Evolutionary conservation across 2,888 invertebrate genomes (phyloP).

Genomic region (Oxystoma pomonae): DNA sequence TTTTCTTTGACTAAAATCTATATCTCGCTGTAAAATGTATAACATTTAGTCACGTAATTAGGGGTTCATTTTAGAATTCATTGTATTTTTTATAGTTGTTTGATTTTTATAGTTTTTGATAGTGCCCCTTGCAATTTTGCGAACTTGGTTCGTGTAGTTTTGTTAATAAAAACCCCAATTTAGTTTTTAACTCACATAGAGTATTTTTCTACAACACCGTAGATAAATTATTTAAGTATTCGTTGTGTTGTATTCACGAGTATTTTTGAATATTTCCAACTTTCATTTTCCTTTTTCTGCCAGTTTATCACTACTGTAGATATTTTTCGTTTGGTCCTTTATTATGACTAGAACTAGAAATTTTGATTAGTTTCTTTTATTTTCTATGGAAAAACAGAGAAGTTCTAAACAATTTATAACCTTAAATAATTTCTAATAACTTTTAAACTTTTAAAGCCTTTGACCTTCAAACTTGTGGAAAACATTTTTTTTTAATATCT

Average conservation of each 20-base stretch:
- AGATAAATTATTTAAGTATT: not conserved
- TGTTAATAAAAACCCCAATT: not conserved
- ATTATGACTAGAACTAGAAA: too few species aligned
- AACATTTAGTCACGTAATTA: slow-evolving; percentile 1
- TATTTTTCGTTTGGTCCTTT: not conserved
- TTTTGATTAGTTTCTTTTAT: too few species aligned
- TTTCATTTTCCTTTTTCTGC: not conserved
- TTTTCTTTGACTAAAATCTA: slow-evolving; percentile 14
- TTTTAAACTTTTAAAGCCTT: too few species aligned
- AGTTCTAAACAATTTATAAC: too few species aligned
- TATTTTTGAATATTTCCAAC: not conserved
- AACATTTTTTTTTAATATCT: too few species aligned
- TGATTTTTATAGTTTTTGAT: not conserved
- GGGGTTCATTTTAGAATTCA: not conserved
- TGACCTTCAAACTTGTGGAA: too few species aligned
- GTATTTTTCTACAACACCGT: not conserved
- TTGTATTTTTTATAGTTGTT: not conserved
- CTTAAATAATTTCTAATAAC: too few species aligned
- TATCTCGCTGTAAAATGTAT: slow-evolving; percentile 24
- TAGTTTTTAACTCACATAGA: not conserved
- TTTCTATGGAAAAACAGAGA: too few species aligned
- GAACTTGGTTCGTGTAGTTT: not conserved
- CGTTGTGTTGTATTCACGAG: not conserved
- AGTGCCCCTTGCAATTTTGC: not conserved
- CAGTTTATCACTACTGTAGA: not conserved